These are phyloP conservation scores for Tryphoninae sp. DNA, from an alignment of 2,888 invertebrate genomes.

Conservation along the genomic window DNA sequence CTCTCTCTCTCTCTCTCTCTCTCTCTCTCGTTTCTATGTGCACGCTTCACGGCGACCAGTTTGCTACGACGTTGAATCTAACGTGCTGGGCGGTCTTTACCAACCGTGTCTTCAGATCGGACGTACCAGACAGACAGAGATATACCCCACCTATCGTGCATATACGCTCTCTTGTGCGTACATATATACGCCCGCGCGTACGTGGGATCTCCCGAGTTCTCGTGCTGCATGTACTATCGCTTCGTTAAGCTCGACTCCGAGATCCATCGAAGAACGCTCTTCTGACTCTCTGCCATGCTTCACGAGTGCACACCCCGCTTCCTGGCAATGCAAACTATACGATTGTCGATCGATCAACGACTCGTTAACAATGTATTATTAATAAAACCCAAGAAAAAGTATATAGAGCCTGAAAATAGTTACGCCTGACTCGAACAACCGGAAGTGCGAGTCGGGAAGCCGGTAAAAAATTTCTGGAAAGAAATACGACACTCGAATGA, in stretches of 20 bases:
- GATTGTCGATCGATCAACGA: conserved; percentile 60
- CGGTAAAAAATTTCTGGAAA: not conserved
- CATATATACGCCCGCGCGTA: conserved; percentile 48
- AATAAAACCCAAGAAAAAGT: conserved; percentile 31
- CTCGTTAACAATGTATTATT: conserved; percentile 60
- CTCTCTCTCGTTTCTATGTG: conserved; percentile 27
- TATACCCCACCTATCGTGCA: conserved; percentile 48
- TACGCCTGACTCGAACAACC: not conserved
- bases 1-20: conserved; percentile 10
- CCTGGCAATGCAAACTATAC: conserved; percentile 46
- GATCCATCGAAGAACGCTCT: conserved; percentile 48
- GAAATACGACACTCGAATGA: not conserved
- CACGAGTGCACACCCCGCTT: conserved; percentile 25
- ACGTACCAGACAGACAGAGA: conserved; percentile 54
- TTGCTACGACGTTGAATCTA: conserved; percentile 56
- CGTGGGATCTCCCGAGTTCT: conserved; percentile 54
- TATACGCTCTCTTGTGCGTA: conserved; percentile 31
- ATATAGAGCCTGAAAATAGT: conserved; percentile 23
- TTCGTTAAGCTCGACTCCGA: conserved; percentile 57
- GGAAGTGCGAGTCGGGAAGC: conserved; percentile 37
- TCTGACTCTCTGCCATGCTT: not conserved
- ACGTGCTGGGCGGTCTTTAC: conserved; percentile 61
- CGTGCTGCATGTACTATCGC: conserved; percentile 59
- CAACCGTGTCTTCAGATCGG: conserved; percentile 55
- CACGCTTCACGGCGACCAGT: conserved; percentile 57